Base-by-base conservation (phyloP, 1,140 invertebrate species). In the Trichonephila inaurata region DNA sequence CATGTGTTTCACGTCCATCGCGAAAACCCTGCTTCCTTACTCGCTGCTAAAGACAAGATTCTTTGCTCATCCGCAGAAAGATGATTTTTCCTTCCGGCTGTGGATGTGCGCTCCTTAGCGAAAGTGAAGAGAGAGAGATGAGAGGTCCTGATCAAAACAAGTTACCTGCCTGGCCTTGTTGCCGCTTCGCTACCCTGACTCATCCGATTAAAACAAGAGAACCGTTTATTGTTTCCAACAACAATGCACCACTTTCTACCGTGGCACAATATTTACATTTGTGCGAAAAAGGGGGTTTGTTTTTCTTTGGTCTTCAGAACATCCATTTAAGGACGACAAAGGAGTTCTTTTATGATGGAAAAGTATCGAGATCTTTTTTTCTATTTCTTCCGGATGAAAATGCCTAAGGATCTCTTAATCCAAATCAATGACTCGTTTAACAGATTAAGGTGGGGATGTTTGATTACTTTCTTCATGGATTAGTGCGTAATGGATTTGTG, bases 181-280 rank as follows among this genome's bases (percentile, higher is more conserved):
- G 69, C 69, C 28, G 64, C 19, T 69, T 69, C 64, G n/a, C 24
- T 69, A n/a, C 64, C 21, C 64, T 16, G 24, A 40, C 28, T 77
- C 69, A 77, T 77, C 69, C 69, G 14, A 77, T 77, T 33, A 77
- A 24, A 77, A 40, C 69, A 77, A 77, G 24, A 28, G 69, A 24
- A 4, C 69, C 69, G 28, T 40, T 62, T 24, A 33, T 77, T 77
- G 69, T 77, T 77, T 24, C 28, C 12, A 12, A 28, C 24, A 33
- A 77, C 69, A 77, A 77, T 77, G 69, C 33, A 28, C 28, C 24
- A 77, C 69, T 77, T 77, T 77, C 69, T 77, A 14, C 61, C 28
- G 7, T 77, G 28, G 28, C 28, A 77, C 28, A 77, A 77, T 77
- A 77, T 77, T 77, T 77, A 77, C 69, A 77, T 77, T 77, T 2